Evolutionary conservation across 2,888 invertebrate genomes (phyloP).

Genomic region (Opisthograptis luteolata): DNA sequence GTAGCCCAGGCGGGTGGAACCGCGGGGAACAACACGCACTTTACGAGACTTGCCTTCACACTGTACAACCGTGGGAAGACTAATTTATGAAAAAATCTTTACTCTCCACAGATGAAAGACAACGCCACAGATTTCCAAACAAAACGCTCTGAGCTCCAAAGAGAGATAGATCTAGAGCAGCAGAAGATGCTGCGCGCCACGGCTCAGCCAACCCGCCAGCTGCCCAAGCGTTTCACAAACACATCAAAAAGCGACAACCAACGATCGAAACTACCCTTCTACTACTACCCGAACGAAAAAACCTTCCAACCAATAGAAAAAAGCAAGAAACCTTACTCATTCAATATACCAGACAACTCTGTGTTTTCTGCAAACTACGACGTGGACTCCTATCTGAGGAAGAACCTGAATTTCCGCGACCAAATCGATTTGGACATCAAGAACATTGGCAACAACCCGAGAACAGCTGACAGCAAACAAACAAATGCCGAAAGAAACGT

Average conservation of each 20-base stretch:
- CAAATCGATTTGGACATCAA: conserved; percentile 32
- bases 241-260: conserved; percentile 58
- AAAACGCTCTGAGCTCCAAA: conserved; percentile 75
- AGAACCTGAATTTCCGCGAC: conserved; percentile 66
- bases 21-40: no score
- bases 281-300: conserved; percentile 52
- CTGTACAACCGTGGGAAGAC: no score
- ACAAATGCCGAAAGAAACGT: conserved; percentile 25
- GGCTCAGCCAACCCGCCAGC: conserved; percentile 32
- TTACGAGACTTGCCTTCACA: no score
- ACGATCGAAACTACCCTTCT: conserved; percentile 62
- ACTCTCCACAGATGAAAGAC: conserved; percentile 73
- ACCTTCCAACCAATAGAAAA: conserved; percentile 52
- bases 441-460: conserved; percentile 29
- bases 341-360: conserved; percentile 76
- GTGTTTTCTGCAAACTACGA: conserved; percentile 72
- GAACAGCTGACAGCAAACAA: conserved; percentile 4
- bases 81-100: no score
- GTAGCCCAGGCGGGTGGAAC: no score
- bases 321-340: conserved; percentile 61
- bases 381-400: conserved; percentile 70
- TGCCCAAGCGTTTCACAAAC: conserved; percentile 31
- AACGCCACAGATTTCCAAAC: conserved; percentile 75
- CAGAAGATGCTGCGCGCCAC: conserved; percentile 47
- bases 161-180: conserved; percentile 72